Evolutionary conservation across 2,113 vertebrate genomes (phyloP).

Genomic region (Micromys minutus): DNA sequence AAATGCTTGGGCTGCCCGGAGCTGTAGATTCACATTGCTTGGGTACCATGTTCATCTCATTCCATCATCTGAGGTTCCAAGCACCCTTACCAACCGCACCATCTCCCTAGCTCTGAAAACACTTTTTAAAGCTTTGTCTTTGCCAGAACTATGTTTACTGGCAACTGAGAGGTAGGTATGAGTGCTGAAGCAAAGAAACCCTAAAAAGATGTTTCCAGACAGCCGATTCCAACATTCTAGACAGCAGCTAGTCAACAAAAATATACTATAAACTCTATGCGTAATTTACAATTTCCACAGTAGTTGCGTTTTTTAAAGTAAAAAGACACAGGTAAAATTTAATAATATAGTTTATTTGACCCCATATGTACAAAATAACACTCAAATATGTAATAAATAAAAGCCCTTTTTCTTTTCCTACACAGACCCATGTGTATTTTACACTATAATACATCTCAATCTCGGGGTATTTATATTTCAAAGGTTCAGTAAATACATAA

Average conservation of each 20-base stretch:
- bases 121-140: constrained; percentile 7
- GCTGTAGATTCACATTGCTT: too few species aligned
- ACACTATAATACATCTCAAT: background rate
- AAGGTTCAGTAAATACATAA: background rate
- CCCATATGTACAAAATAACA: constrained; percentile 16
- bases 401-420: background rate
- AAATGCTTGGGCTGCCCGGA: too few species aligned
- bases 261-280: background rate
- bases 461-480: background rate
- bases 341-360: constrained; percentile 56
- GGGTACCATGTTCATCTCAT: too few species aligned
- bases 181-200: background rate
- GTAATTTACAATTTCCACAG: constrained; percentile 19
- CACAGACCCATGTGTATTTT: background rate
- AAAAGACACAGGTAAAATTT: constrained; percentile 23
- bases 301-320: constrained; percentile 35
- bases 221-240: background rate
- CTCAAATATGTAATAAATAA: background rate
- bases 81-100: background rate
- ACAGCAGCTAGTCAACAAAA: background rate
- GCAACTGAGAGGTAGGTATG: background rate
- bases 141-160: constrained; percentile 37
- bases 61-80: background rate
- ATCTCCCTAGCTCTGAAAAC: background rate
- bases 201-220: background rate